phyloP scores from a whole-genome alignment of 1,140 invertebrate genomes.

The Sitophilus oryzae region DNA sequence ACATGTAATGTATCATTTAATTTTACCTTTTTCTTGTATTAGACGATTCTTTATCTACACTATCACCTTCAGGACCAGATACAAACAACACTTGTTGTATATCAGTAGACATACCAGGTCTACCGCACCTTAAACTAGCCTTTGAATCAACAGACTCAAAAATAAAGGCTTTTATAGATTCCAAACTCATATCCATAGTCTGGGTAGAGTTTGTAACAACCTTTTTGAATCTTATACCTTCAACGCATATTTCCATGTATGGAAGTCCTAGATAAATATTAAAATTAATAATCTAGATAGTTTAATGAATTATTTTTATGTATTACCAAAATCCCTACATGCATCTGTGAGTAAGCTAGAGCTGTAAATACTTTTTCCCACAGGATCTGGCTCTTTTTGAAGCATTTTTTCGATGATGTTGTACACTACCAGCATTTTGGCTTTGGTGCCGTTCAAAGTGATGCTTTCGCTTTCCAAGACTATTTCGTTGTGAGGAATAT shows the following conservation, averaged over 20 bases:
- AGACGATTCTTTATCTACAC: constrained; percentile 1
- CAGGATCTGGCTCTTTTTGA: constrained; percentile 38
- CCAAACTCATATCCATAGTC: constrained; percentile 43
- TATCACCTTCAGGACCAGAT: constrained; percentile 51
- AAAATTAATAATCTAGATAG: constrained; percentile 5
- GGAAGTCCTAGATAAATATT: constrained; percentile 43
- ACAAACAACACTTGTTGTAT: constrained; percentile 52
- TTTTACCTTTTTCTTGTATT: background rate
- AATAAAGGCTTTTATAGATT: constrained; percentile 49
- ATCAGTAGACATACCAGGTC: constrained; percentile 32
- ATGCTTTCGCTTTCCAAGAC: constrained; percentile 45
- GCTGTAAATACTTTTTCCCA: constrained; percentile 45
- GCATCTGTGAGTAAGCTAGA: constrained; percentile 51
- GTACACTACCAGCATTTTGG: constrained; percentile 48
- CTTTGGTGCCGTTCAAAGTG: constrained; percentile 52
- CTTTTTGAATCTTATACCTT: constrained; percentile 47
- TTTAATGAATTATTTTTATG: background rate
- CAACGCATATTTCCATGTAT: constrained; percentile 50
- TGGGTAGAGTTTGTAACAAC: constrained; percentile 44
- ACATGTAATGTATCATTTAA: too few relatives aligned
- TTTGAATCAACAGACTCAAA: constrained; percentile 37
- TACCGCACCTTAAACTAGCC: background rate
- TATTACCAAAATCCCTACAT: constrained; percentile 46
- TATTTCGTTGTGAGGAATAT: constrained; percentile 43
- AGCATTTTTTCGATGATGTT: constrained; percentile 48